A percentile compares a stretch with the other conserved stretches of the same genome.
phyloP scores from a whole-genome alignment of 1,140 invertebrate genomes.

The Drosophila aff. region DNA sequence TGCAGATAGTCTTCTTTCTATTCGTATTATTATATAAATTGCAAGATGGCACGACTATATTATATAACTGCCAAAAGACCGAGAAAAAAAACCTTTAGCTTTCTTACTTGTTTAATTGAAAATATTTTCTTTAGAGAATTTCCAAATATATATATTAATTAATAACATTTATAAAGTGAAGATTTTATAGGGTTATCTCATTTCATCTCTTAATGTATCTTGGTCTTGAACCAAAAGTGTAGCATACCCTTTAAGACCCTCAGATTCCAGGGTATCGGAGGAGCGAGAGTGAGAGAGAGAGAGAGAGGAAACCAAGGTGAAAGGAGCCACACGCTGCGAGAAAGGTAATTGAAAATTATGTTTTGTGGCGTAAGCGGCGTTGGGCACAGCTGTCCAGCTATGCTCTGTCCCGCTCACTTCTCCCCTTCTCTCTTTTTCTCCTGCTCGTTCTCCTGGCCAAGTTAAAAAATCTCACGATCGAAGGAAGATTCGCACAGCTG shows the following conservation, averaged over 20 bases:
- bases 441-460: slow-evolving; percentile 6
- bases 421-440: background rate
- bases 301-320: slow-evolving; percentile 53
- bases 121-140: background rate
- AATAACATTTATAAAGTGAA: background rate
- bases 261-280: background rate
- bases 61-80: too few species aligned
- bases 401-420: slow-evolving; percentile 3
- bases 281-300: background rate
- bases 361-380: slow-evolving; percentile 76
- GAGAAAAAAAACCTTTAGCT: too few species aligned
- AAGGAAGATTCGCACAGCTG: slow-evolving; percentile 33
- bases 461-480: slow-evolving; percentile 38
- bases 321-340: slow-evolving; percentile 80
- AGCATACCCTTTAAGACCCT: background rate
- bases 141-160: background rate
- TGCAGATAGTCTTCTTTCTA: too few species aligned
- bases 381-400: slow-evolving; percentile 61
- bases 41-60: too few species aligned
- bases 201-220: too few species aligned
- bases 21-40: too few species aligned
- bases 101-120: background rate
- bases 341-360: slow-evolving; percentile 84
- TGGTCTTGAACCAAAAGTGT: too few species aligned
- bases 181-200: too few species aligned